These are phyloP conservation scores for Heliothis peltigera DNA, from an alignment of 2,888 invertebrate genomes.

Conservation along the genomic window DNA sequence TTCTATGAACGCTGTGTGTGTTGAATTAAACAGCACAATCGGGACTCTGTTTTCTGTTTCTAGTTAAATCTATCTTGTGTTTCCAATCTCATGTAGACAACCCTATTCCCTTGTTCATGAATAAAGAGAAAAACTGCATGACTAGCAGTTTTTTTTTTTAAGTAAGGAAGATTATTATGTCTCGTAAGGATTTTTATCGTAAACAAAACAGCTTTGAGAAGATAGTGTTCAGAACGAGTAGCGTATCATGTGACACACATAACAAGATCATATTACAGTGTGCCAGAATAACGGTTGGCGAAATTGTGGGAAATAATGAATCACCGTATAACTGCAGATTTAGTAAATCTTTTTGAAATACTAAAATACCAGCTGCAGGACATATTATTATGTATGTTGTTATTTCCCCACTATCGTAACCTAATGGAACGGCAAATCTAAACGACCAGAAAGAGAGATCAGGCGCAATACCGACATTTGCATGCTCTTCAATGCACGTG, in stretches of 20 bases:
- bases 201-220: constrained; percentile 38
- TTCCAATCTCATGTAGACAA: neutral
- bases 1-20: neutral
- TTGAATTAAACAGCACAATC: constrained; percentile 2
- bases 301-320: constrained; percentile 57
- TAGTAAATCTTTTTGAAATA: constrained; percentile 9
- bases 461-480: too few species aligned
- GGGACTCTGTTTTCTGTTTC: neutral
- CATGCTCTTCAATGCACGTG: too few species aligned
- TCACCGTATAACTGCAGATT: constrained; percentile 34
- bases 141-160: too few species aligned
- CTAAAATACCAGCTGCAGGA: too few species aligned
- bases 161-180: too few species aligned
- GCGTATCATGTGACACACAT: constrained; percentile 46
- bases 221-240: constrained; percentile 33
- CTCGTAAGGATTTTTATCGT: constrained; percentile 20
- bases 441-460: too few species aligned
- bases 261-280: constrained; percentile 25
- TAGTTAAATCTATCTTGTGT: neutral
- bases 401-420: too few species aligned
- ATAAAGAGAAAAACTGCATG: too few species aligned
- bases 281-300: constrained; percentile 51
- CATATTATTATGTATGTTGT: too few species aligned
- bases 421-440: too few species aligned
- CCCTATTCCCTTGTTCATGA: too few species aligned